Conservation (phyloP, 2,113 vertebrate genomes). For the Boulengeromyrus knoepffleri region DNA sequence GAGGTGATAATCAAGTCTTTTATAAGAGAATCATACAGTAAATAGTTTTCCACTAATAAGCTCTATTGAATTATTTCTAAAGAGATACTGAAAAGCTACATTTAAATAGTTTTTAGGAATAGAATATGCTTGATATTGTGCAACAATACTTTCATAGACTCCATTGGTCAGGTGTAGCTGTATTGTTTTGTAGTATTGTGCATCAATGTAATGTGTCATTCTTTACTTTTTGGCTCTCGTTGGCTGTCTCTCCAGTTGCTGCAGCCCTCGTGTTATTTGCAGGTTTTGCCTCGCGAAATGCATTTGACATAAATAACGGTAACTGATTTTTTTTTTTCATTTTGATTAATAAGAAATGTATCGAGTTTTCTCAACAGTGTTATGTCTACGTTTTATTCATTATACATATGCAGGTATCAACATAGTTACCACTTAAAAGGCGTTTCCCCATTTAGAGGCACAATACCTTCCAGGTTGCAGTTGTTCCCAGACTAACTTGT, state of each 20-base stretch:
- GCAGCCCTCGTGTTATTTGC: not conserved
- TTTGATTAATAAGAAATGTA: not conserved
- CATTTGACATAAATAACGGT: not conserved
- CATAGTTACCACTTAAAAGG: not conserved
- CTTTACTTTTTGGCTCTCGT: not conserved
- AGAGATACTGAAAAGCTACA: not conserved
- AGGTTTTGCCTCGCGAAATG: not conserved
- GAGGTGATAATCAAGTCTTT: slow-evolving; percentile 4
- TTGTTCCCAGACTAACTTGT: not conserved
- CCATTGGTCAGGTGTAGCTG: not conserved
- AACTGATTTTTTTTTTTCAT: not conserved
- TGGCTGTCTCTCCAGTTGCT: not conserved
- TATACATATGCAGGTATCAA: not conserved
- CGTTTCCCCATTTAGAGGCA: not conserved
- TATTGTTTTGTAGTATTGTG: not conserved
- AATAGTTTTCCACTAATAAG: slow-evolving; percentile 16
- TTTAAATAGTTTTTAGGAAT: not conserved
- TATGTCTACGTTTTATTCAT: not conserved
- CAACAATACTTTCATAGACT: not conserved
- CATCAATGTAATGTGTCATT: not conserved
- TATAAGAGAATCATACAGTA: slow-evolving; percentile 2
- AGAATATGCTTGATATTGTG: not conserved
- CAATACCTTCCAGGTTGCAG: not conserved
- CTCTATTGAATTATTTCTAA: slow-evolving; percentile 8
- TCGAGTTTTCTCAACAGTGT: not conserved